Conservation (phyloP, 2,113 vertebrate genomes). For the Thinocorus orbignyianus region DNA sequence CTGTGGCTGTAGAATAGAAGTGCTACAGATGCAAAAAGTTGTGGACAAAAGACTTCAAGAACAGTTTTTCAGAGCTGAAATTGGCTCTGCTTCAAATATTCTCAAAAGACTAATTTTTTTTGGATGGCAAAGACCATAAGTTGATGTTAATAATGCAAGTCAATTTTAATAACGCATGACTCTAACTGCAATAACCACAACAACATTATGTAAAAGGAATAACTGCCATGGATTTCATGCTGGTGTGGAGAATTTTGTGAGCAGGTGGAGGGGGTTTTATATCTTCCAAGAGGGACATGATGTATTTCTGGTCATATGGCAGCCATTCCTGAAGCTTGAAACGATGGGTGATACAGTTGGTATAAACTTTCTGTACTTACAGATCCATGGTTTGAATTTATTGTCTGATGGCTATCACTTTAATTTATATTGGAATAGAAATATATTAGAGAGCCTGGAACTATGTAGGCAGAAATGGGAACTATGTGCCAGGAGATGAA, state of each 20-base stretch:
- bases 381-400: not conserved
- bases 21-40: not conserved
- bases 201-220: not conserved
- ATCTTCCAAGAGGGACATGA: not conserved
- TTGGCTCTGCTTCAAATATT: conserved; percentile 1
- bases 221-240: not conserved
- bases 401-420: not conserved
- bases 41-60: conserved; percentile 1
- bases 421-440: not conserved
- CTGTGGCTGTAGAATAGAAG: not conserved
- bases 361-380: not conserved
- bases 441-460: not conserved
- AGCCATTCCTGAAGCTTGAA: not conserved
- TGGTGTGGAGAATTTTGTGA: not conserved
- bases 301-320: not conserved
- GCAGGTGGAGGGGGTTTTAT: conserved; percentile 1
- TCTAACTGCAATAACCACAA: conserved; percentile 2
- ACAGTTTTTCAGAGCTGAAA: not conserved
- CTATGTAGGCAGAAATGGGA: not conserved
- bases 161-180: not conserved
- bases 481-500: not conserved
- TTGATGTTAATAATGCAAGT: not conserved
- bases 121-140: not conserved
- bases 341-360: not conserved
- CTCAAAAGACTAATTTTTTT: not conserved